These are phyloP conservation scores for Acanthosepion pharaonis DNA, from an alignment of 2,888 invertebrate genomes.

Conservation along the genomic window DNA sequence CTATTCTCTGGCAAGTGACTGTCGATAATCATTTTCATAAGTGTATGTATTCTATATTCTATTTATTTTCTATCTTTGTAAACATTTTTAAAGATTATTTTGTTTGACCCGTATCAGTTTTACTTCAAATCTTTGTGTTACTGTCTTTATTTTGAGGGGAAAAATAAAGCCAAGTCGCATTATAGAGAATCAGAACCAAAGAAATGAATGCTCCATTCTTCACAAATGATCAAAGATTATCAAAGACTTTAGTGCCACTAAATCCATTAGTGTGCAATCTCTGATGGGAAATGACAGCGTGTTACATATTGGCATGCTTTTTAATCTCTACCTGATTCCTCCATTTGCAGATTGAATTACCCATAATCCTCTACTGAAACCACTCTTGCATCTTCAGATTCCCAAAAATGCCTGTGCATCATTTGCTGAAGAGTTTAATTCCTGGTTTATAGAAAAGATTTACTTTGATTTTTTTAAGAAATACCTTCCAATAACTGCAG, in stretches of 20 bases:
- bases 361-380: neutral
- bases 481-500: neutral
- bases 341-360: neutral
- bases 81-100: too few relatives aligned
- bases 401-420: neutral
- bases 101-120: neutral
- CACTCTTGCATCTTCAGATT: neutral
- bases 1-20: too few relatives aligned
- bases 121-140: neutral
- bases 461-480: neutral
- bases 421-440: neutral
- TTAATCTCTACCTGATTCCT: neutral
- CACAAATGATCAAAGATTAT: neutral
- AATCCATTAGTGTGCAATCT: constrained; percentile 33
- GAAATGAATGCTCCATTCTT: neutral
- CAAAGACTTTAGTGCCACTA: neutral
- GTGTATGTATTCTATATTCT: too few relatives aligned
- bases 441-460: neutral
- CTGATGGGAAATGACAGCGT: neutral
- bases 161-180: neutral
- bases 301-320: neutral
- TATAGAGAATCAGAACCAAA: neutral
- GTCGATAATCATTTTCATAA: too few relatives aligned
- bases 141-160: neutral
- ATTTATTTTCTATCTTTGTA: too few relatives aligned